A percentile compares a stretch with the other conserved stretches of the same genome.
Conservation (phyloP, 2,888 invertebrate genomes). For the Polydrusus tereticollis region DNA sequence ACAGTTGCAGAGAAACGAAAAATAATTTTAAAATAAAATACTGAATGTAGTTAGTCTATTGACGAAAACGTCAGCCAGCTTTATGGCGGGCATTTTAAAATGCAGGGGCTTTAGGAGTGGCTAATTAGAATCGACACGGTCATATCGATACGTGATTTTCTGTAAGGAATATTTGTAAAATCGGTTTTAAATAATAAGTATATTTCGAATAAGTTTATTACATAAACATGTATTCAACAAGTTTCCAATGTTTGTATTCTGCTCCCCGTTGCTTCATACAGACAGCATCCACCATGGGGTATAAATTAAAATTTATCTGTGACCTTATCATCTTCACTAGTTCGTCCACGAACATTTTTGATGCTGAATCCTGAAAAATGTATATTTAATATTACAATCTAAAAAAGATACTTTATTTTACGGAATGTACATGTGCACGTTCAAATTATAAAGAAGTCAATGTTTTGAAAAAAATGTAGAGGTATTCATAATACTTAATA, state of each 20-base stretch:
- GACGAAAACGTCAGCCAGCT: neutral
- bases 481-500: too few relatives aligned
- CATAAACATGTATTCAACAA: slow-evolving; percentile 8
- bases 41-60: neutral
- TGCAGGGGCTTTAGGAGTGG: neutral
- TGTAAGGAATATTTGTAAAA: too few relatives aligned
- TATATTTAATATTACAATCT: too few relatives aligned
- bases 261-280: neutral
- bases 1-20: too few relatives aligned
- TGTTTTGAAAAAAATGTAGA: too few relatives aligned
- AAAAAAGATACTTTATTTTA: too few relatives aligned
- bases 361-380: slow-evolving; percentile 2
- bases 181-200: too few relatives aligned
- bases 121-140: neutral
- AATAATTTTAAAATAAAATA: neutral
- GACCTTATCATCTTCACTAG: neutral
- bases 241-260: neutral
- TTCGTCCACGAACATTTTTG: neutral
- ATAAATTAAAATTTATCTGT: slow-evolving; percentile 2
- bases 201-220: neutral
- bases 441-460: too few relatives aligned
- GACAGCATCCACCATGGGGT: neutral
- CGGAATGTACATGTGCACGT: too few relatives aligned
- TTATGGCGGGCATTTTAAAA: neutral
- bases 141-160: too few relatives aligned